phyloP scores from a whole-genome alignment of 2,797 vertebrate genomes.

The Trichosurus vulpecula region DNA sequence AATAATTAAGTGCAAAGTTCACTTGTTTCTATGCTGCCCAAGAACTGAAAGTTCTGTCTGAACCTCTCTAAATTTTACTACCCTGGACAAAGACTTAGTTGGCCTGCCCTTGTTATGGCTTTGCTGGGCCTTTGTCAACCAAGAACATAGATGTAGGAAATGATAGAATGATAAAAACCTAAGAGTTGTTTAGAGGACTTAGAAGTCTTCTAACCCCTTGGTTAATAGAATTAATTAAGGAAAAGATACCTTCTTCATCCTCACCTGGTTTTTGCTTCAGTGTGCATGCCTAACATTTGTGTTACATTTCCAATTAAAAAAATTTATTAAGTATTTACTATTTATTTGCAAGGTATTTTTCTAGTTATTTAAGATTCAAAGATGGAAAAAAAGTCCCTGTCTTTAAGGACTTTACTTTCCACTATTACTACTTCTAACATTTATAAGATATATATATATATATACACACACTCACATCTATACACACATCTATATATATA shows the following conservation, averaged over 20 bases:
- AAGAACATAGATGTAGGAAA: background rate
- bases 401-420: background rate
- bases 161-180: background rate
- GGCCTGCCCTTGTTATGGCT: background rate
- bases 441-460: background rate
- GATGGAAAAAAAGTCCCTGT: background rate
- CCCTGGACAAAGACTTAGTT: background rate
- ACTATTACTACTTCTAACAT: background rate
- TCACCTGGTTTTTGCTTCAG: background rate
- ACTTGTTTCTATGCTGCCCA: background rate
- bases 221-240: background rate
- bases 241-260: background rate
- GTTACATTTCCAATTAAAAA: background rate
- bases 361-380: background rate
- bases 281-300: background rate
- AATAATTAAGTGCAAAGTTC: background rate
- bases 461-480: too few species aligned
- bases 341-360: background rate
- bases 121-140: background rate
- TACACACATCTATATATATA: too few species aligned
- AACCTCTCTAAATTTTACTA: background rate
- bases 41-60: background rate
- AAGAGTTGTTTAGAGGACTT: background rate
- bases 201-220: background rate
- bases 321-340: background rate